A percentile compares a stretch with the other conserved stretches of the same genome.
Evolutionary conservation across 2,113 vertebrate genomes (phyloP).

Genomic region (Chloebia gouldiae): DNA sequence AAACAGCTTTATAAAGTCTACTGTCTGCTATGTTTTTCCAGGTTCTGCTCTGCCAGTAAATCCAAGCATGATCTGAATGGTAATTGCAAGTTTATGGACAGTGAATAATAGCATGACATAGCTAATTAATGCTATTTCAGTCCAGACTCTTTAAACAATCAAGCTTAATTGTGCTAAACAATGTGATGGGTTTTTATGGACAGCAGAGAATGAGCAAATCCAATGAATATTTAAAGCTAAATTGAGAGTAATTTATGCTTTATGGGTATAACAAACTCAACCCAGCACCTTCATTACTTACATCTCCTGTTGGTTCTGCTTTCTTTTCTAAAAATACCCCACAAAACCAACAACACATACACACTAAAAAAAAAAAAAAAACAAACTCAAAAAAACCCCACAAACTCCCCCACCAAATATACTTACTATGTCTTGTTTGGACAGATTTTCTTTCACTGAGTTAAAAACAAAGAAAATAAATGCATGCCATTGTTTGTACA

Average conservation of each 20-base stretch:
- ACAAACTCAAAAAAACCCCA: accelerated
- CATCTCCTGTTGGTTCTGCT: neutral
- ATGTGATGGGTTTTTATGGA: conserved; percentile 58
- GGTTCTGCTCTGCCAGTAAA: conserved; percentile 63
- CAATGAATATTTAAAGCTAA: conserved; percentile 54
- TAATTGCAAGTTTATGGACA: conserved; percentile 65
- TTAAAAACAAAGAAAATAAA: neutral
- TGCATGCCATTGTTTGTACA: neutral
- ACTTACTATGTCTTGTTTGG: neutral
- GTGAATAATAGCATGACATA: conserved; percentile 73
- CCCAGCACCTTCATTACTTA: neutral
- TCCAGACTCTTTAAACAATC: conserved; percentile 71
- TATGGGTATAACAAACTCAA: neutral
- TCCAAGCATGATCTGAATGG: conserved; percentile 70
- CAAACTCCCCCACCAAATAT: accelerated
- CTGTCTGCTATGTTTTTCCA: conserved; percentile 39
- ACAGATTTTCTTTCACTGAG: neutral
- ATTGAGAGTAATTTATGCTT: neutral
- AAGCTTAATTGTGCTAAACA: conserved; percentile 70
- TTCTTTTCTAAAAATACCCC: neutral
- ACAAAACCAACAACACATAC: too few relatives aligned
- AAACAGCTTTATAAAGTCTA: neutral
- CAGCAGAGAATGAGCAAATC: conserved; percentile 50
- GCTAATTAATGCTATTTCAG: conserved; percentile 79
- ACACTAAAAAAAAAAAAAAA: neutral